Conservation (phyloP, 1,140 invertebrate species). For the Anastrepha obliqua region DNA sequence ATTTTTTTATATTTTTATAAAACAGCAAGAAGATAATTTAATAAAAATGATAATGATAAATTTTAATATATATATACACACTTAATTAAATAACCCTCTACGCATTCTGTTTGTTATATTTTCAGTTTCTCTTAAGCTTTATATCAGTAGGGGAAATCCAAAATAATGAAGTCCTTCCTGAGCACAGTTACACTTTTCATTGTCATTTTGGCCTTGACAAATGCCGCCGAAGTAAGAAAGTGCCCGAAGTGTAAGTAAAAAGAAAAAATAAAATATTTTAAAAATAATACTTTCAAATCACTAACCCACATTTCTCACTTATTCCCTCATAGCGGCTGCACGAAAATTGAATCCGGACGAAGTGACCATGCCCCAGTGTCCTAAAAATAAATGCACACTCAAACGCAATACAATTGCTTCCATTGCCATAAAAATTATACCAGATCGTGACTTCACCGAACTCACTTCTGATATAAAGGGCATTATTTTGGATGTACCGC, state of each 20-base stretch:
- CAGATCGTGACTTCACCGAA: conserved; percentile 75
- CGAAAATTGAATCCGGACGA: conserved; percentile 64
- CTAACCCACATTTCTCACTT: conserved; percentile 26
- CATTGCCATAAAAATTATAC: conserved; percentile 78
- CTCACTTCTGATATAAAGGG: conserved; percentile 79
- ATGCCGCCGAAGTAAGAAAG: conserved; percentile 71
- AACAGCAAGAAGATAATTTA: no score
- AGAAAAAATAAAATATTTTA: neutral
- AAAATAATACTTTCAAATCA: neutral
- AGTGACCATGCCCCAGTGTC: conserved; percentile 78
- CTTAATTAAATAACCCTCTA: neutral
- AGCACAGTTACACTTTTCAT: conserved; percentile 23
- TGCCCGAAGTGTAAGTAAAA: conserved; percentile 71
- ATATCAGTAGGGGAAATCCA: conserved; percentile 19
- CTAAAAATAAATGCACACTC: conserved; percentile 79
- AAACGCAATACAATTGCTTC: conserved; percentile 77
- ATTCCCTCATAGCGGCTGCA: conserved; percentile 63
- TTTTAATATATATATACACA: neutral
- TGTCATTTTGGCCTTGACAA: neutral
- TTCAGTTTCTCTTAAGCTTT: neutral
- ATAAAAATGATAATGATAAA: no score
- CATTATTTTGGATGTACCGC: conserved; percentile 77
- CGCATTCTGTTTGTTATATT: conserved; percentile 14
- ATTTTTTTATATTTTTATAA: no score
- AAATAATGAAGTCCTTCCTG: conserved; percentile 55